Percentiles rank a stretch among this genome's conserved stretches.
Conservation (phyloP, 2,888 invertebrate species). For the Hyles lineata region DNA sequence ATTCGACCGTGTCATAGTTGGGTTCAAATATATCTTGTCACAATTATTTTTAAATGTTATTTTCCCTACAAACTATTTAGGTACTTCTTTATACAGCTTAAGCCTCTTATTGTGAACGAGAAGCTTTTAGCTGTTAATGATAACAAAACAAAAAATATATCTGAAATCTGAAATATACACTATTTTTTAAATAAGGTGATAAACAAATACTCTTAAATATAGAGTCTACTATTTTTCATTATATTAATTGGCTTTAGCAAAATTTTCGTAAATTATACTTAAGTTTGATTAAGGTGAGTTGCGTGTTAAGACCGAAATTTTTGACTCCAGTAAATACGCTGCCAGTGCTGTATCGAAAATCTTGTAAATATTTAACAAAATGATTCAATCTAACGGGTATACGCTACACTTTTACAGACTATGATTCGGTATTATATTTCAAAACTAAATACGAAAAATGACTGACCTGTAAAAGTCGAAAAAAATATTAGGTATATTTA, state of each 20-base stretch:
- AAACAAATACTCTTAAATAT: too few species aligned
- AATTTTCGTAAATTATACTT: not conserved
- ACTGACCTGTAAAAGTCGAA: not conserved
- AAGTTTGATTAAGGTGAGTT: not conserved
- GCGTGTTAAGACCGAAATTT: not conserved
- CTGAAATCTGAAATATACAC: too few species aligned
- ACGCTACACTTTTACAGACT: not conserved
- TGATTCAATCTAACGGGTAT: not conserved
- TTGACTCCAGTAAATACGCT: not conserved
- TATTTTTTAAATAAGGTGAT: too few species aligned
- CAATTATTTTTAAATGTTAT: not conserved
- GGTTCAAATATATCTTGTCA: not conserved
- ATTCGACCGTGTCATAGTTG: not conserved
- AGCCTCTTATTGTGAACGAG: too few species aligned
- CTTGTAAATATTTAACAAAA: not conserved
- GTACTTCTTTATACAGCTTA: not conserved
- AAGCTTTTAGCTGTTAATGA: too few species aligned
- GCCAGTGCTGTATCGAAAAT: not conserved
- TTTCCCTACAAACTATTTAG: not conserved
- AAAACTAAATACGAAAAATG: not conserved
- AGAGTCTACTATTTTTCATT: too few species aligned
- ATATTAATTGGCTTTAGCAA: not conserved
- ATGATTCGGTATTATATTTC: not conserved
- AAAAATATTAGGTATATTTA: not conserved
- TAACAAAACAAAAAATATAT: too few species aligned